Percentiles rank a stretch among this genome's conserved stretches.
Conservation (phyloP, 2,113 vertebrate genomes). For the Todiramphus saurophagus region DNA sequence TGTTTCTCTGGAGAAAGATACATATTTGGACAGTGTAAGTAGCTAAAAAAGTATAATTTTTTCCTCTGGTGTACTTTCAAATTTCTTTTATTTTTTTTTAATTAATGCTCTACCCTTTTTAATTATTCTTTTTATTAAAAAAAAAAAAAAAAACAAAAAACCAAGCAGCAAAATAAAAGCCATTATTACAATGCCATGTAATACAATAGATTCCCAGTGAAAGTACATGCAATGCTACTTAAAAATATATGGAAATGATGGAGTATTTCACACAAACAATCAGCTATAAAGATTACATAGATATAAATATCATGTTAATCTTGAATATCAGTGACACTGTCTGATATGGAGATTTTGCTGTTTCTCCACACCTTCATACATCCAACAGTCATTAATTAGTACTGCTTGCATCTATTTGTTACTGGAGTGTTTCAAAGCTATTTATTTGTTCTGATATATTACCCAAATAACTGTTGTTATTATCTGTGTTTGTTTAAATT, state of each 20-base stretch:
- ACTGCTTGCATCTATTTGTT: background rate
- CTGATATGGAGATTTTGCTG: background rate
- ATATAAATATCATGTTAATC: background rate
- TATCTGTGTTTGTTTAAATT: background rate
- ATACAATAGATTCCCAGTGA: background rate
- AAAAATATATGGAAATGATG: background rate
- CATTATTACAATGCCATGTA: background rate
- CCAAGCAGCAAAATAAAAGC: background rate
- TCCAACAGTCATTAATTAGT: background rate
- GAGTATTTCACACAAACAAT: background rate
- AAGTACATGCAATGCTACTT: background rate
- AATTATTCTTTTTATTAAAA: background rate
- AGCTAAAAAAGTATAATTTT: background rate
- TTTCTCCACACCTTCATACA: fast-evolving
- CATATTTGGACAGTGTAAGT: background rate
- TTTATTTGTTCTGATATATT: background rate
- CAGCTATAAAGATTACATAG: background rate
- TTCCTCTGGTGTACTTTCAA: background rate
- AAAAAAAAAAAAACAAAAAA: background rate
- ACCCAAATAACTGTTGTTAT: background rate
- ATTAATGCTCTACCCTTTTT: background rate
- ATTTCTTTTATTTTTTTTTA: background rate
- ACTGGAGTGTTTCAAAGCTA: background rate
- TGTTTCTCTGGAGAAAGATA: background rate
- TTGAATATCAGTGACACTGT: background rate